These are phyloP conservation scores for Acinonyx jubatus DNA, from an alignment of 2,113 vertebrate species.

Conservation along the genomic window DNA sequence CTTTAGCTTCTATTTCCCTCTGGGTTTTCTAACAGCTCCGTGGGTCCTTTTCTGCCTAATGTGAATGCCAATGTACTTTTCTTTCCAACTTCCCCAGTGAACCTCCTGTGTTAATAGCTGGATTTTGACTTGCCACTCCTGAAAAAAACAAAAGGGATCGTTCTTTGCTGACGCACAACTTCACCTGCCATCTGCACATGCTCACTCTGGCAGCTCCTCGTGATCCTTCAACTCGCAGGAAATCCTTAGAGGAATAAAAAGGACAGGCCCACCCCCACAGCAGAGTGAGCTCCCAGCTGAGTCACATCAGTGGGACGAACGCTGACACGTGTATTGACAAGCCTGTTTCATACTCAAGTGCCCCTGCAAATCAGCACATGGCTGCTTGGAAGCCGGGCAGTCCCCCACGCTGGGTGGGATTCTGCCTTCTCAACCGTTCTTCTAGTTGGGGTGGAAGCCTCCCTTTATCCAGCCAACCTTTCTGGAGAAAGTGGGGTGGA, in stretches of 20 bases:
- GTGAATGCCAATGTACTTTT: constrained; percentile 34
- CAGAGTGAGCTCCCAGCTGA: constrained; percentile 3
- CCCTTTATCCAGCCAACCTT: background rate
- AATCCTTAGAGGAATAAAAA: constrained; percentile 57
- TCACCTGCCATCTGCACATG: constrained; percentile 38
- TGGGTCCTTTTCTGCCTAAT: constrained; percentile 57
- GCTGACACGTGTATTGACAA: constrained; percentile 23
- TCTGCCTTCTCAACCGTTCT: constrained; percentile 14
- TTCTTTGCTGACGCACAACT: background rate
- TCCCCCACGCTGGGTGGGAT: background rate
- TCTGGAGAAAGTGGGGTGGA: background rate
- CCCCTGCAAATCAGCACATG: background rate
- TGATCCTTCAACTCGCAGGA: constrained; percentile 70
- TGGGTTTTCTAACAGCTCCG: constrained; percentile 53
- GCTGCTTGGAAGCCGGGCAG: background rate
- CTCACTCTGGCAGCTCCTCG: constrained; percentile 43
- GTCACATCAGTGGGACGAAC: constrained; percentile 16
- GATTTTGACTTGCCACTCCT: constrained; percentile 56
- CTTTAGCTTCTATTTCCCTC: constrained; percentile 44
- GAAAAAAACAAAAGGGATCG: background rate
- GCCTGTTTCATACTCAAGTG: background rate
- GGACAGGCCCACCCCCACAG: constrained; percentile 47
- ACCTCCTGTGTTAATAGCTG: constrained; percentile 52
- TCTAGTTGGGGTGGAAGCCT: background rate
- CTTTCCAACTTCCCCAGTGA: background rate